Evolutionary conservation across 92 coral and sea anemone species (phyloP).

Genomic region (Porites evermanni): DNA sequence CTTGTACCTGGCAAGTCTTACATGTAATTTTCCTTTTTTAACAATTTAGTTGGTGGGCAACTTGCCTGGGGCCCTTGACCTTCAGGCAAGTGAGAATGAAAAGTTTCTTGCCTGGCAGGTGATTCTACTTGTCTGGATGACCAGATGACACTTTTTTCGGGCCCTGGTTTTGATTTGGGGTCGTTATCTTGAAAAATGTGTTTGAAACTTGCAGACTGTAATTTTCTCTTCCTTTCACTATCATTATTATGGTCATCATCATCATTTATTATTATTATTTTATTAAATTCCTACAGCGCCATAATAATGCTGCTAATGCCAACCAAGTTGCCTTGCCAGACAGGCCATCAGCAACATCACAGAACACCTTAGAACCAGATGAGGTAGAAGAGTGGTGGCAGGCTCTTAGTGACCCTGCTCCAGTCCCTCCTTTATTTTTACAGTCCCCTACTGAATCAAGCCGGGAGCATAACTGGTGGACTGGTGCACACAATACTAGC

Average conservation of each 20-base stretch:
- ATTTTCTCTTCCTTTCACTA: background rate
- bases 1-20: no score
- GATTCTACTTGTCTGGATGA: no score
- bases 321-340: constrained; percentile 39
- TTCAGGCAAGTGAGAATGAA: no score
- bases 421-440: constrained; percentile 82
- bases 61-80: no score
- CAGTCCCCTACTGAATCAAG: constrained; percentile 72
- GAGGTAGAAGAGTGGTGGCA: constrained; percentile 84
- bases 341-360: constrained; percentile 45
- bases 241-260: background rate
- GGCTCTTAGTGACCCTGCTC: constrained; percentile 57
- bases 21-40: no score
- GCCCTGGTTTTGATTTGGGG: background rate
- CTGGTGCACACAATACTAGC: constrained; percentile 16
- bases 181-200: no score
- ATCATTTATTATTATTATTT: background rate
- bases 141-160: no score
- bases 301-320: constrained; percentile 34
- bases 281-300: constrained; percentile 5
- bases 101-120: no score
- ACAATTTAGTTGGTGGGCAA: no score
- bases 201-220: background rate
- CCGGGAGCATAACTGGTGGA: constrained; percentile 63
- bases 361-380: constrained; percentile 35